Conservation (phyloP, 1,140 invertebrate species). For the Trachelipus rathkii region DNA sequence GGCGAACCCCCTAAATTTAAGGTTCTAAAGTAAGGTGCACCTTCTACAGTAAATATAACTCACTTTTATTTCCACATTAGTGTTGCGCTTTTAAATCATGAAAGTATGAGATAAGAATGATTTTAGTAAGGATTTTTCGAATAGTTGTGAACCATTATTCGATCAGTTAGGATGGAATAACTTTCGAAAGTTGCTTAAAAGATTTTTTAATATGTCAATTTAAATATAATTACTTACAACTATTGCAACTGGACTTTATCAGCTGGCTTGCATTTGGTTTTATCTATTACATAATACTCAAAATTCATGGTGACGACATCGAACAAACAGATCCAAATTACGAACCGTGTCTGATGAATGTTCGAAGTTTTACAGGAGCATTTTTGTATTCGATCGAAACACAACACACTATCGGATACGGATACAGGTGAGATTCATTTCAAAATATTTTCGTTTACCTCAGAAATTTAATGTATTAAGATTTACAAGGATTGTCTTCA, state of each 20-base stretch:
- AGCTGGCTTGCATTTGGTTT: slow-evolving; percentile 44
- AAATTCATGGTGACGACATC: slow-evolving; percentile 56
- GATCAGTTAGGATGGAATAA: neutral
- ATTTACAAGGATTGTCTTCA: too few species aligned
- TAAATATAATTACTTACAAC: slow-evolving; percentile 41
- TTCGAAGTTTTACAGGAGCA: slow-evolving; percentile 50
- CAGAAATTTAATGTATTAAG: too few species aligned
- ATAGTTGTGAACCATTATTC: neutral
- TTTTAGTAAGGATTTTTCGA: too few species aligned
- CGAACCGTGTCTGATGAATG: slow-evolving; percentile 49
- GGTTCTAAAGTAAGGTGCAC: too few species aligned
- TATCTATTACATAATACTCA: slow-evolving; percentile 55
- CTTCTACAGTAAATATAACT: too few species aligned
- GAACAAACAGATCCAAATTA: slow-evolving; percentile 37
- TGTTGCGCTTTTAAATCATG: too few species aligned
- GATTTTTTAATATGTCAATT: neutral
- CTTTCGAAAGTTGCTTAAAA: neutral
- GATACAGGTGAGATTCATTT: slow-evolving; percentile 28
- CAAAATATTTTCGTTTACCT: too few species aligned
- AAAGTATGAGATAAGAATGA: too few species aligned
- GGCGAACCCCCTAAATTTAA: too few species aligned
- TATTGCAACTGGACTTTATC: slow-evolving; percentile 44
- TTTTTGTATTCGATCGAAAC: slow-evolving; percentile 54
- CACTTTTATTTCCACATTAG: too few species aligned
- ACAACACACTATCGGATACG: slow-evolving; percentile 54